Evolutionary conservation across 1,140 invertebrate species (phyloP).

Genomic region (Drosophila hydei): DNA sequence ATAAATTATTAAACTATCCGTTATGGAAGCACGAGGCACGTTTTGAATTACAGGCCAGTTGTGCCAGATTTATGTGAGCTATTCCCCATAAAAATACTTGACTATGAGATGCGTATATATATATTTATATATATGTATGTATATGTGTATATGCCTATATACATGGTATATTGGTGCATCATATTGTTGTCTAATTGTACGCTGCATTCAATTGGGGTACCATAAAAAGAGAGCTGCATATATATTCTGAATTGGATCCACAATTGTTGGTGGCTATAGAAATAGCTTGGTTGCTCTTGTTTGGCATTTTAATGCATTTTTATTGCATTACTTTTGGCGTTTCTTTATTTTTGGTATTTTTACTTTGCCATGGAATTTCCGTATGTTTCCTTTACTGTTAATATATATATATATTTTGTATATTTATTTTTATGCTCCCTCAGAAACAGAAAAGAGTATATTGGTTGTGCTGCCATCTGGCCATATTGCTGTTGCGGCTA

Average conservation of each 20-base stretch:
- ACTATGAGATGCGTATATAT: slow-evolving; percentile 28
- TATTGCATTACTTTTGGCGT: slow-evolving; percentile 73
- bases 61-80: slow-evolving; percentile 58
- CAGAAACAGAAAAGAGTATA: too few species aligned
- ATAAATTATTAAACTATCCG: slow-evolving; percentile 67
- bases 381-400: slow-evolving; percentile 22
- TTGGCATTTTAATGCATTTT: slow-evolving; percentile 74
- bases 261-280: slow-evolving; percentile 29
- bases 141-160: too few species aligned
- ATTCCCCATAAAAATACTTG: slow-evolving; percentile 65
- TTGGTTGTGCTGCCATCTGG: too few species aligned
- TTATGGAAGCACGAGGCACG: slow-evolving; percentile 44
- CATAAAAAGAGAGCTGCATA: too few species aligned
- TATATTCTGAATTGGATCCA: slow-evolving; percentile 1
- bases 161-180: neutral
- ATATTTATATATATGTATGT: neutral
- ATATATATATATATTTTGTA: slow-evolving; percentile 25
- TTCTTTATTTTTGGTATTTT: slow-evolving; percentile 67
- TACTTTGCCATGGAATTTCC: slow-evolving; percentile 58
- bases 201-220: slow-evolving; percentile 1
- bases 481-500: too few species aligned
- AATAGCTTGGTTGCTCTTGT: slow-evolving; percentile 57
- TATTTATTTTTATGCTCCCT: slow-evolving; percentile 13
- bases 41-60: slow-evolving; percentile 63
- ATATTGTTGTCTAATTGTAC: slow-evolving; percentile 66